Evolutionary conservation across 2,797 vertebrate species (phyloP), one percentile per base, ranked within the genome.

Genomic region (Anisognathus igniventris): DNA sequence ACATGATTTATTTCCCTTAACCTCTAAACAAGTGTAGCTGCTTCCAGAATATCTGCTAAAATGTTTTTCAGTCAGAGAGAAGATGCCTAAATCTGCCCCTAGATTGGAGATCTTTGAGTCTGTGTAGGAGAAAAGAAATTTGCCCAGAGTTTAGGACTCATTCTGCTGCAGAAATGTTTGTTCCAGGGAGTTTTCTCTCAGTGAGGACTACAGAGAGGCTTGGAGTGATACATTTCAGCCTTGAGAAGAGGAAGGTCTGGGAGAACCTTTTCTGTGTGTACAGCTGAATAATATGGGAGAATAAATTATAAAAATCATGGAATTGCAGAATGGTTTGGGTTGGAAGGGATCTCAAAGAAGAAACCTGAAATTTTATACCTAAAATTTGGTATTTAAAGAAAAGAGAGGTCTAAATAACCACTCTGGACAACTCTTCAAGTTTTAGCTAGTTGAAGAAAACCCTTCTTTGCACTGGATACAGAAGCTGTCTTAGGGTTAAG

Each of bases 271-370:
- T 40, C 17, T 47, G 9, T 54, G 54, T 57, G 21, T 31, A 40
- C 15, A 60, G 15, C 28, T 76, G 45, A 9, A 48, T 1, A 48
- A 17, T 18, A 40, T 1, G 0, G 24, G 9, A 14, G 14, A 82
- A 64, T 23, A 60, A 86, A 88, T 66, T 7, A 14, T 10, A 51
- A 67, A 67, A 70, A 57, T 15, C 6, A 25, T 6, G 16, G 25
- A 64, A 19, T 22, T 0, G 0, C 8, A n/a, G 33, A 47, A 58
- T 47, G 17, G 20, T 31, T 86, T 70, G 7, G 3, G 3, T 37
- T 42, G 51, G 64, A 64, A 58, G 12, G 14, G 10, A 42, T 24
- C 22, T 42, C 35, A 42, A 40, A 64, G 27, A 93, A 77, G 30
- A 67, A 68, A 27, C 6, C 1, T 28, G 21, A 71, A 74, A 42